Evolutionary conservation across 35 echinoderm and acorn worm genomes (phyloP), one percentile per base, ranked within the genome.

Genomic region (Anneissia japonica): DNA sequence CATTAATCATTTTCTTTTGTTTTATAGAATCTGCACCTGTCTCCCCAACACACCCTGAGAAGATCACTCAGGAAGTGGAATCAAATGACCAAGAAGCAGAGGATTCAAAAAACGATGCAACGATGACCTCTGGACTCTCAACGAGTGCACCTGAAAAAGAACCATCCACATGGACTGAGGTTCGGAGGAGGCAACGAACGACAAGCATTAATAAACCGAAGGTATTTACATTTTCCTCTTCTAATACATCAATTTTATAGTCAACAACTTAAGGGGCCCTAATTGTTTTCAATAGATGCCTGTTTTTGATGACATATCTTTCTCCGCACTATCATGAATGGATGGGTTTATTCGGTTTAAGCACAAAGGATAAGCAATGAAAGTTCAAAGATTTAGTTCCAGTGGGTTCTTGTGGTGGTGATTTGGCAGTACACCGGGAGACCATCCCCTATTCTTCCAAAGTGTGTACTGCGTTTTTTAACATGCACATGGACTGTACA

Each of bases 81-180:
- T 33, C 39, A 72, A 77, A 92, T 36, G 76, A 35, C 30, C 32
- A 37, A 74, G 72, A 75, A 31, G 74, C 74, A 32, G 33, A 34
- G 23, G 83, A 86, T 21, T 35, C 37, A 16, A 38, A 26, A 17
- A 79, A 35, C 79, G 12, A 46, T 33, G 37, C 84, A 29, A 91
- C 75, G 23, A 72, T 90, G 82, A 91, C 92, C 0, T 78, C 89
- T 0, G 96, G 96, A 13, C 79, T 99, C 14, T 99, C 96, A 38
- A 99, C 92, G 26, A 99, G 96, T 83, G 82, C 93, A 32, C 96
- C 96, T 32, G 96, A 99, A 72, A 94, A 91, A 79, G 92, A 94
- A 79, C 79, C 96, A 0, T 84, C 86, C 13, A 88, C 88, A 31
- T 99, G 96, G 96, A 99, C 92, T 5, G 92, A 94, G 46, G 96